These are phyloP conservation scores for Poecilia picta DNA, from an alignment of 2,797 vertebrate species.

Conservation along the genomic window DNA sequence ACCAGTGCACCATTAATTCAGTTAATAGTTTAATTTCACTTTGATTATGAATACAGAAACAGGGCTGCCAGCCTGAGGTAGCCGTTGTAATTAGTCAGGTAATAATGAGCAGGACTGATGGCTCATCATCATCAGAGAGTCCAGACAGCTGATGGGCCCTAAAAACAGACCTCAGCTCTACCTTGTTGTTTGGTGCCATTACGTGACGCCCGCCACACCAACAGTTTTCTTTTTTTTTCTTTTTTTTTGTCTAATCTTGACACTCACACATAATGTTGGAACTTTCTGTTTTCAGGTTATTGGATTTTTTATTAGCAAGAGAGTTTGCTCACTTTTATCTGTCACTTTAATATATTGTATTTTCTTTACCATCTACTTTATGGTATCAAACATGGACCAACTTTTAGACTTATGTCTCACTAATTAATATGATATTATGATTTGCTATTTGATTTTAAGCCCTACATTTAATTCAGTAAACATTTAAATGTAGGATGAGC, in stretches of 20 bases:
- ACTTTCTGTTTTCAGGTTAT: conserved; percentile 21
- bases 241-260: conserved; percentile 12
- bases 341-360: too few species aligned
- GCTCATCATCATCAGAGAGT: conserved; percentile 60
- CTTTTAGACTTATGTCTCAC: background rate
- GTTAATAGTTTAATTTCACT: conserved; percentile 67
- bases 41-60: conserved; percentile 62
- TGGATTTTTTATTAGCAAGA: conserved; percentile 16
- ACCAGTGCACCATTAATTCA: conserved; percentile 50
- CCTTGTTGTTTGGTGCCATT: conserved; percentile 25
- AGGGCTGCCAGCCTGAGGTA: conserved; percentile 52
- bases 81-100: conserved; percentile 70
- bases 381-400: too few species aligned
- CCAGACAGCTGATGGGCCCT: conserved; percentile 55
- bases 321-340: conserved; percentile 4
- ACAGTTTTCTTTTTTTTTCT: conserved; percentile 6
- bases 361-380: too few species aligned
- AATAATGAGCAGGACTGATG: conserved; percentile 65
- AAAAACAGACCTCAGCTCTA: conserved; percentile 44
- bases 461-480: background rate
- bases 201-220: background rate
- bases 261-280: conserved; percentile 20
- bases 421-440: background rate
- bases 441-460: background rate
- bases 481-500: background rate